Percentiles rank a stretch among this genome's conserved stretches.
Evolutionary conservation across 2,113 vertebrate genomes (phyloP).

Genomic region (Sula dactylatra): DNA sequence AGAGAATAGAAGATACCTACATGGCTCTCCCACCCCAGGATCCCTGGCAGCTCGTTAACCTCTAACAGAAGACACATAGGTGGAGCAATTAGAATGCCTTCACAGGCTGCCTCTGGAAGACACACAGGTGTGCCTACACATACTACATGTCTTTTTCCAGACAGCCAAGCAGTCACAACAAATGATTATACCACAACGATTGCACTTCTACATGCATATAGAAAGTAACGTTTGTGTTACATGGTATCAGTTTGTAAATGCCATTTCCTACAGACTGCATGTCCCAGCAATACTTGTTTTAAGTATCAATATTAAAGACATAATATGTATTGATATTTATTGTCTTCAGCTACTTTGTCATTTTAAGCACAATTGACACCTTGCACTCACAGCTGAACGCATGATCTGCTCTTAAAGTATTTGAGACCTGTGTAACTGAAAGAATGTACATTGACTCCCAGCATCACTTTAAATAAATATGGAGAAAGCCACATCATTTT

Average conservation of each 20-base stretch:
- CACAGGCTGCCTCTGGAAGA: not conserved
- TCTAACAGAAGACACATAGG: not conserved
- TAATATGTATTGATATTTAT: not conserved
- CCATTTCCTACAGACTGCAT: not conserved
- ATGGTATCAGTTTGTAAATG: not conserved
- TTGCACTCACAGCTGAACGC: not conserved
- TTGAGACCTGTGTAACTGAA: not conserved
- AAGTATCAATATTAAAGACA: not conserved
- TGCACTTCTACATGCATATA: not conserved
- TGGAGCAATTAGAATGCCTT: not conserved
- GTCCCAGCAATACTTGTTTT: not conserved
- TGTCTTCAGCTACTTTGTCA: not conserved
- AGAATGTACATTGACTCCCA: not conserved
- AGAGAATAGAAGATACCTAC: not conserved
- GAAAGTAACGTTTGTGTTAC: not conserved
- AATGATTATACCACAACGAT: rapidly evolving
- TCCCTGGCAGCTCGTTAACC: not conserved
- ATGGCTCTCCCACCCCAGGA: not conserved
- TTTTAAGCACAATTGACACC: not conserved
- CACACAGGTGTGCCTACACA: not conserved
- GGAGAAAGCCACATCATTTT: not conserved
- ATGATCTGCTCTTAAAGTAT: not conserved
- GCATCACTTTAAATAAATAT: not conserved
- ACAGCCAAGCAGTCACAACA: not conserved
- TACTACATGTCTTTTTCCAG: not conserved